These are phyloP conservation scores for Oreochromis mossambicus DNA, from an alignment of 2,797 vertebrate species.

Conservation along the genomic window DNA sequence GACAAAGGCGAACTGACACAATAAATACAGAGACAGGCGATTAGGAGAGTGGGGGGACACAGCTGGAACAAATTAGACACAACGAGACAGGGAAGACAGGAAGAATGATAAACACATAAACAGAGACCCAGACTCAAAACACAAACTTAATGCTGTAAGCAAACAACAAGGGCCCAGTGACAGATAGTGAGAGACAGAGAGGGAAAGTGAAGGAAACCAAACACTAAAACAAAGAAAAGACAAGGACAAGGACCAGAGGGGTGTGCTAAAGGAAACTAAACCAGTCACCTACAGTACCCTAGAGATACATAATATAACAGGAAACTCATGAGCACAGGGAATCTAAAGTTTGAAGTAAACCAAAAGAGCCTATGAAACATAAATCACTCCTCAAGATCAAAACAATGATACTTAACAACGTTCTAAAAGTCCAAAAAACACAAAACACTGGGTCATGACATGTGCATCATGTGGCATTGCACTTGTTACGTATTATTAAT, in stretches of 20 bases:
- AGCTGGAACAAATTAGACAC: background rate
- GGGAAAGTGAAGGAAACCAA: background rate
- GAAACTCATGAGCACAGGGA: background rate
- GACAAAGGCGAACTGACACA: background rate
- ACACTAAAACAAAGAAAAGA: background rate
- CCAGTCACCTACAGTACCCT: background rate
- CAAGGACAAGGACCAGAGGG: background rate
- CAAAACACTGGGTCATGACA: background rate
- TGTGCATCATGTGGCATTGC: background rate
- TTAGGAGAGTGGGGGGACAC: background rate
- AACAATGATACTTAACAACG: background rate
- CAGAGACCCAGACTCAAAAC: background rate
- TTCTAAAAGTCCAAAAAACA: background rate
- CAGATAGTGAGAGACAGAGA: background rate
- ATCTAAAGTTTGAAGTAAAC: background rate
- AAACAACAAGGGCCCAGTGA: background rate
- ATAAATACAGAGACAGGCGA: background rate
- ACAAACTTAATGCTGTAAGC: background rate
- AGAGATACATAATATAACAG: background rate
- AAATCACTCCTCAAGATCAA: background rate
- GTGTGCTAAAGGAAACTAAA: background rate
- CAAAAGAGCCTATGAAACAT: background rate
- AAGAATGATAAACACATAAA: background rate
- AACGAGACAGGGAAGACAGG: background rate
- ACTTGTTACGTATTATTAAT: background rate